A percentile compares a stretch with the other conserved stretches of the same genome.
These are phyloP conservation scores for Geodia barretti DNA, from an alignment of 37 sponge, comb jelly and placozoan species.

Conservation along the genomic window DNA sequence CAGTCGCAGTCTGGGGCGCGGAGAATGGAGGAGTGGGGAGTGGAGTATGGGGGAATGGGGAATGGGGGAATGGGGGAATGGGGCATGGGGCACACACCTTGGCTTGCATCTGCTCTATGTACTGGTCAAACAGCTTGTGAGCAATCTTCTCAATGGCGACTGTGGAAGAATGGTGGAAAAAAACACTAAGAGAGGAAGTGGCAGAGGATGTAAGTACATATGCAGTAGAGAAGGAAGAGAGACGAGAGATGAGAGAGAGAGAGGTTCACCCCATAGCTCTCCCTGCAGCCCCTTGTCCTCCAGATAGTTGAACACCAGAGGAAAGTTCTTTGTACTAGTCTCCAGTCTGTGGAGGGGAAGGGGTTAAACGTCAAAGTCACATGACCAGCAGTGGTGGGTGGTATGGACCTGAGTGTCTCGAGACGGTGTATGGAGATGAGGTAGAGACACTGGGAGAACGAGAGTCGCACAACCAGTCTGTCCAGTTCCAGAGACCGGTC, in stretches of 20 bases:
- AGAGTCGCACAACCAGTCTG: slow-evolving; percentile 49
- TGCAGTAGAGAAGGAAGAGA: not conserved
- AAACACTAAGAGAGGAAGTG: not conserved
- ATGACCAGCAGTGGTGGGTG: not conserved
- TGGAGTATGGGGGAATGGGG: not conserved
- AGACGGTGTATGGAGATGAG: slow-evolving; percentile 77
- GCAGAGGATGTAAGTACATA: not conserved
- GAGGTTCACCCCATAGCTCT: slow-evolving; percentile 63
- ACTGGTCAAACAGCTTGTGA: slow-evolving; percentile 63
- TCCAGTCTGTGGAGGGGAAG: slow-evolving; percentile 16
- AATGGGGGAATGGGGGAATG: not conserved
- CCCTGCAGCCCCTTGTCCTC: slow-evolving; percentile 83
- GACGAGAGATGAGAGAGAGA: not conserved
- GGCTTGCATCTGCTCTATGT: slow-evolving; percentile 42
- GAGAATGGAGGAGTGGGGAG: not conserved
- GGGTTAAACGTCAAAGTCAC: not conserved
- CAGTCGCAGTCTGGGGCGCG: slow-evolving; percentile 39
- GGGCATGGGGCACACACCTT: slow-evolving; percentile 42
- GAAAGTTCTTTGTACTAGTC: slow-evolving; percentile 36
- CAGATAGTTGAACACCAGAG: slow-evolving; percentile 70
- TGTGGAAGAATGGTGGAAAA: not conserved
- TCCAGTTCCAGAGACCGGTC: slow-evolving; percentile 63
- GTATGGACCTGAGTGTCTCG: slow-evolving; percentile 66
- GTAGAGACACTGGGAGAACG: slow-evolving; percentile 80
- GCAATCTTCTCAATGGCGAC: slow-evolving; percentile 72